Evolutionary conservation across 2,113 vertebrate genomes (phyloP).

Genomic region (Alaudala cheleensis): DNA sequence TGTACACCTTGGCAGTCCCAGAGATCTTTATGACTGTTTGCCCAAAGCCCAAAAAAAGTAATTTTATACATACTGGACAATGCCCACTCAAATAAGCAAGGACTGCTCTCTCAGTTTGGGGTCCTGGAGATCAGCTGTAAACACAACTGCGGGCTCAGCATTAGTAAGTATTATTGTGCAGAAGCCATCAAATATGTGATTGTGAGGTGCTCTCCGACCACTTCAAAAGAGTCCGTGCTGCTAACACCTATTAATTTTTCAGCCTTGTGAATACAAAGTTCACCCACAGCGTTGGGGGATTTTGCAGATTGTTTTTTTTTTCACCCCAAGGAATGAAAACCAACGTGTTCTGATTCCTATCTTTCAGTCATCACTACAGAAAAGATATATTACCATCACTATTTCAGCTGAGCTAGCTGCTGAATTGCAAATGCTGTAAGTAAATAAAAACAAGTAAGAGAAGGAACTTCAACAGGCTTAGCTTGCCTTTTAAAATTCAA

Average conservation of each 20-base stretch:
- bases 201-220: background rate
- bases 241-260: background rate
- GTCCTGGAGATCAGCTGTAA: background rate
- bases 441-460: slow-evolving; percentile 56
- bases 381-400: background rate
- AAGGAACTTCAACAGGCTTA: slow-evolving; percentile 15
- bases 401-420: slow-evolving; percentile 20
- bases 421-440: slow-evolving; percentile 6
- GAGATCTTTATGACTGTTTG: background rate
- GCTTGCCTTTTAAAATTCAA: slow-evolving; percentile 57
- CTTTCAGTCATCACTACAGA: background rate
- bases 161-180: background rate
- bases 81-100: background rate
- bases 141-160: background rate
- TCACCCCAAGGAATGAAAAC: background rate
- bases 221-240: background rate
- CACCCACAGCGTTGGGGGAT: background rate
- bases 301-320: background rate
- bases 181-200: background rate
- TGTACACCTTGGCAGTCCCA: background rate
- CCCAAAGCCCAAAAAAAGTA: background rate
- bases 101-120: background rate
- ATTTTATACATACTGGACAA: background rate
- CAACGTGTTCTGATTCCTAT: background rate
- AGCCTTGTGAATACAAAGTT: background rate